Conservation (phyloP, 64 coral and sea anemone genomes). For the Exaiptasia diaphana region DNA sequence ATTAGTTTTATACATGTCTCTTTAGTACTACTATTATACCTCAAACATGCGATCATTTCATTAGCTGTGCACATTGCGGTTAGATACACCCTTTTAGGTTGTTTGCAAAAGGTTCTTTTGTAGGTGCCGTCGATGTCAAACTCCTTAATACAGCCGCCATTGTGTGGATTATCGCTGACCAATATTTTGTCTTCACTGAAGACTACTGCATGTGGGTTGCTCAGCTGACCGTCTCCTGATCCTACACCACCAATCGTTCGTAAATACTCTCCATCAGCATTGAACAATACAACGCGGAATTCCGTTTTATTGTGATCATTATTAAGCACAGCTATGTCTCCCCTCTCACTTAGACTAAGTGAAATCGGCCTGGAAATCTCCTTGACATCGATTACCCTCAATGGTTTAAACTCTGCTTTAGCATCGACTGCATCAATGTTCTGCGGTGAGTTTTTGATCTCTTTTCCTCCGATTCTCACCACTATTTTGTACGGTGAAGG, state of each 20-base stretch:
- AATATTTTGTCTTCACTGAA: background rate
- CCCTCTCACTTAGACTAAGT: background rate
- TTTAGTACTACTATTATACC: background rate
- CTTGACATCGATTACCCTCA: background rate
- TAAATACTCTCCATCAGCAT: background rate
- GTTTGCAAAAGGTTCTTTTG: background rate
- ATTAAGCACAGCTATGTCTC: slow-evolving; percentile 23
- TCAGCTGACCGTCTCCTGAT: background rate
- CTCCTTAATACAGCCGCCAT: background rate
- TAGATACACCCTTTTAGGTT: background rate
- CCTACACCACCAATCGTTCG: background rate
- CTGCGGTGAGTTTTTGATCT: background rate
- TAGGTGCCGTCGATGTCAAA: background rate
- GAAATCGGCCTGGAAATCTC: background rate
- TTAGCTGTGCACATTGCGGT: background rate
- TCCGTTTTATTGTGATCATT: background rate
- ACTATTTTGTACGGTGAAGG: background rate
- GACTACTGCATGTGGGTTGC: background rate
- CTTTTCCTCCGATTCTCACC: background rate
- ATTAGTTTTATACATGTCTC: background rate
- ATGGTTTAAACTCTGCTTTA: background rate
- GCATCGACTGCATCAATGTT: background rate
- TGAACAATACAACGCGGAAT: background rate
- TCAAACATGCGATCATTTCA: background rate
- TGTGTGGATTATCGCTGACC: background rate